A percentile compares a stretch with the other conserved stretches of the same genome.
Evolutionary conservation across 2,888 invertebrate species (phyloP).

Genomic region (Orchestes rusci): DNA sequence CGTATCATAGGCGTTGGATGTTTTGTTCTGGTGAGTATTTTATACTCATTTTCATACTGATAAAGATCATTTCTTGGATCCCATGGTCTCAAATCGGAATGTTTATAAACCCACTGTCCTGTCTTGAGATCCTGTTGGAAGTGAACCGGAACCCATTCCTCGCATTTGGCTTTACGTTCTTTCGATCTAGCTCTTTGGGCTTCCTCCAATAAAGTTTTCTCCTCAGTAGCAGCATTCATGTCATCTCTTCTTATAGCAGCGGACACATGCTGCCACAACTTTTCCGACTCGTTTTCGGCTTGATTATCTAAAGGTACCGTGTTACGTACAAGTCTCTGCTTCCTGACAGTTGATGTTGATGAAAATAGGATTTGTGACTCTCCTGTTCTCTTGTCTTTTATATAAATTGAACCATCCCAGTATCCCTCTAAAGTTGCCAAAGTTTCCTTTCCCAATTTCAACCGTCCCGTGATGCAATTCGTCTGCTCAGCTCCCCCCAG

Average conservation of each 20-base stretch:
- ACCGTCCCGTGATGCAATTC: slow-evolving; percentile 75
- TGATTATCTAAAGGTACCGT: slow-evolving; percentile 74
- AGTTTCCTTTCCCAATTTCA: slow-evolving; percentile 83
- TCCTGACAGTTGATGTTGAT: slow-evolving; percentile 61
- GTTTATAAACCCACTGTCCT: slow-evolving; percentile 63
- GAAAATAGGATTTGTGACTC: slow-evolving; percentile 65
- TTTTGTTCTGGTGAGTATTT: slow-evolving; percentile 69
- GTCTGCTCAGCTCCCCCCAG: slow-evolving; percentile 79
- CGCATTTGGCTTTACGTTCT: slow-evolving; percentile 56
- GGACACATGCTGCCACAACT: slow-evolving; percentile 81
- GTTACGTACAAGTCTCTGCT: slow-evolving; percentile 65
- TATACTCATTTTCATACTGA: slow-evolving; percentile 79
- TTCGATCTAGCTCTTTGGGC: slow-evolving; percentile 67
- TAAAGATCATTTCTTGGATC: slow-evolving; percentile 76
- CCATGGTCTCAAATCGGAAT: slow-evolving; percentile 82
- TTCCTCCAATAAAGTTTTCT: slow-evolving; percentile 86
- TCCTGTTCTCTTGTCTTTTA: slow-evolving; percentile 73
- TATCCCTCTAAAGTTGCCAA: slow-evolving; percentile 80
- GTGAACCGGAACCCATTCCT: slow-evolving; percentile 66
- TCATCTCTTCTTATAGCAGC: slow-evolving; percentile 77
- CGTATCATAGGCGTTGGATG: slow-evolving; percentile 69
- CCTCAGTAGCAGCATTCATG: slow-evolving; percentile 82
- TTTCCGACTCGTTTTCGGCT: slow-evolving; percentile 75
- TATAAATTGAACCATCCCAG: slow-evolving; percentile 84
- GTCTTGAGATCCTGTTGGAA: slow-evolving; percentile 58